These are phyloP conservation scores for Philereme vetulata DNA, from an alignment of 2,888 invertebrate species.

Conservation along the genomic window DNA sequence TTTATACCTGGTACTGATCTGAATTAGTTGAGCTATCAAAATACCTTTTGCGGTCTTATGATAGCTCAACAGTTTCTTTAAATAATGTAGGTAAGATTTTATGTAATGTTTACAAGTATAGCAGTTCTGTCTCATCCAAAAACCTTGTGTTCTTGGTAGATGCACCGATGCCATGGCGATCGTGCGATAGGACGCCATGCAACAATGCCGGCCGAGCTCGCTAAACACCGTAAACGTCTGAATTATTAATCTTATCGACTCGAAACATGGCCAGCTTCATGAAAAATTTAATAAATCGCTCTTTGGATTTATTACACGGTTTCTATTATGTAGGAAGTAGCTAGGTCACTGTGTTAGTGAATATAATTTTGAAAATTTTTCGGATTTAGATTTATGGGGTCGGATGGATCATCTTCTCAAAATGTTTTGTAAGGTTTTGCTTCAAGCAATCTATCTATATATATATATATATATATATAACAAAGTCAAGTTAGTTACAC, in stretches of 20 bases:
- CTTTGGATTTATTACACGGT: slow-evolving; percentile 59
- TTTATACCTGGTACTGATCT: too few relatives aligned
- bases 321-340: not conserved
- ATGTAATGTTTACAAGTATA: too few relatives aligned
- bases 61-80: too few relatives aligned
- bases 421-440: not conserved
- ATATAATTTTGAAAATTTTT: too few relatives aligned
- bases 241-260: slow-evolving; percentile 81
- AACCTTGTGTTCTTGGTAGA: slow-evolving; percentile 39
- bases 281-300: slow-evolving; percentile 79
- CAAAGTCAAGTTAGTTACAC: too few relatives aligned
- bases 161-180: slow-evolving; percentile 71
- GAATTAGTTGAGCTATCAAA: too few relatives aligned
- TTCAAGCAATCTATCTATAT: too few relatives aligned
- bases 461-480: too few relatives aligned
- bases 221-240: slow-evolving; percentile 82
- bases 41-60: too few relatives aligned
- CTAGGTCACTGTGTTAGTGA: slow-evolving; percentile 6
- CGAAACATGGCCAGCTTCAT: slow-evolving; percentile 70
- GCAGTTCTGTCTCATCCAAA: slow-evolving; percentile 30
- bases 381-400: too few relatives aligned
- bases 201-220: slow-evolving; percentile 58
- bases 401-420: not conserved
- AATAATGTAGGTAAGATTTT: too few relatives aligned
- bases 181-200: slow-evolving; percentile 72